Conservation (phyloP, 2,797 vertebrate species). For the Ibycter americanus region DNA sequence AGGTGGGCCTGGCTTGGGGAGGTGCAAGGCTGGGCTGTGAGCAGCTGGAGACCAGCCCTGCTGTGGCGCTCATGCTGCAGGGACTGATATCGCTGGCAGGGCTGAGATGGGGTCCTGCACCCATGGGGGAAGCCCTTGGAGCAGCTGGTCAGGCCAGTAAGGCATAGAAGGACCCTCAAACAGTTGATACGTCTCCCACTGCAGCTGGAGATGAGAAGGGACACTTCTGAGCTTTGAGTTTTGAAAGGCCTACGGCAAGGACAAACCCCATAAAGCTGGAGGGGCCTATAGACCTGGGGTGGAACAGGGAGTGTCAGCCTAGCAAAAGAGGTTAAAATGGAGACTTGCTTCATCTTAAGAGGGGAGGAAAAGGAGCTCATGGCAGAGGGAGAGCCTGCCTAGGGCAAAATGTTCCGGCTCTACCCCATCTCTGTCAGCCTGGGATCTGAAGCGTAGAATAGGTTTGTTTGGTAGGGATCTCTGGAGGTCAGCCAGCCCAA, state of each 20-base stretch:
- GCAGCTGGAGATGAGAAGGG: background rate
- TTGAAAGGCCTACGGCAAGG: background rate
- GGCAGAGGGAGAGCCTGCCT: background rate
- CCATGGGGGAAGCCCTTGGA: accelerated
- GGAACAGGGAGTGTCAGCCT: background rate
- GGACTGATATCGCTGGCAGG: background rate
- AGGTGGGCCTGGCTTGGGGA: too few relatives aligned
- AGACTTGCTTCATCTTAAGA: background rate
- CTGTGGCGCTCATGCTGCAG: accelerated
- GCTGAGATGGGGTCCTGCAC: background rate
- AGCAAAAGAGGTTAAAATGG: background rate
- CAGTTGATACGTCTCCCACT: background rate
- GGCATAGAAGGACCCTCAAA: background rate
- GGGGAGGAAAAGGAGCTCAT: background rate
- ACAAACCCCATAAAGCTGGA: background rate
- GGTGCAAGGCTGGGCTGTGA: background rate
- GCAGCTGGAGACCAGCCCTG: background rate
- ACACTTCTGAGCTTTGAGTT: background rate
- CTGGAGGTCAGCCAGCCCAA: background rate
- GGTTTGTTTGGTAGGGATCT: background rate
- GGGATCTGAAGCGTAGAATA: background rate
- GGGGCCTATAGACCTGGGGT: background rate
- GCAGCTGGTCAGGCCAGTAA: background rate
- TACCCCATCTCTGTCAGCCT: background rate
- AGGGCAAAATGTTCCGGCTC: background rate